Conservation (phyloP, 2,888 invertebrate species). For the Strigamia crassipes region DNA sequence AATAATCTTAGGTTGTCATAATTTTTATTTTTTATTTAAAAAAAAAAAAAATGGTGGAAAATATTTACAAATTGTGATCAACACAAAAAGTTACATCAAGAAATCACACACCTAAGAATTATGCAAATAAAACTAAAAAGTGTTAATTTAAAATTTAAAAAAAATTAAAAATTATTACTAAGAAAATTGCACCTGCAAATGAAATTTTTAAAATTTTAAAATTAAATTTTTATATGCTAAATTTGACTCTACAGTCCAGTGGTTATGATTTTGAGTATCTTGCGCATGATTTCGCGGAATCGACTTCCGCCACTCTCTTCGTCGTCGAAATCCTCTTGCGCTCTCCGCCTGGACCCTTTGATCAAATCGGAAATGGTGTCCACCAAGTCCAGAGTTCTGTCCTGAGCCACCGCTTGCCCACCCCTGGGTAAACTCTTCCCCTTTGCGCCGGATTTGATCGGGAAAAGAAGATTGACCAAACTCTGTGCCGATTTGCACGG, state of each 20-base stretch:
- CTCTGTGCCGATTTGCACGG: conserved; percentile 1
- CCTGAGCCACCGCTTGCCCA: conserved; percentile 23
- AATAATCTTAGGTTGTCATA: too few species aligned
- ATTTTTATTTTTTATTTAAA: conserved; percentile 13
- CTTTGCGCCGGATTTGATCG: conserved; percentile 20
- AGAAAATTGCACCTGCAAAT: background rate
- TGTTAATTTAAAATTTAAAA: background rate
- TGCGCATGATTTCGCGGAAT: conserved; percentile 32
- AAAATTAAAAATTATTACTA: too few species aligned
- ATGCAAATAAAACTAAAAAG: background rate
- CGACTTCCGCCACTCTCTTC: conserved; percentile 29
- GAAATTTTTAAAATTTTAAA: background rate
- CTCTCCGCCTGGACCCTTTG: background rate
- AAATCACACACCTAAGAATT: background rate
- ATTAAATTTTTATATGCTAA: background rate
- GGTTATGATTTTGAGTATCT: conserved; percentile 34
- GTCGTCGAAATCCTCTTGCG: background rate
- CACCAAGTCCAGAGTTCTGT: conserved; percentile 45
- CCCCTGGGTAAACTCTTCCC: background rate
- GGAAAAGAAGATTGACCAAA: background rate
- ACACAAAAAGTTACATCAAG: background rate
- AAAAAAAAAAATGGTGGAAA: background rate
- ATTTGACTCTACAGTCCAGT: conserved; percentile 23
- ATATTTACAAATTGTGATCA: conserved; percentile 19
- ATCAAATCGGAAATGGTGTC: conserved; percentile 45